Conservation (phyloP, 1,140 invertebrate genomes). For the Callitettix versicolor region DNA sequence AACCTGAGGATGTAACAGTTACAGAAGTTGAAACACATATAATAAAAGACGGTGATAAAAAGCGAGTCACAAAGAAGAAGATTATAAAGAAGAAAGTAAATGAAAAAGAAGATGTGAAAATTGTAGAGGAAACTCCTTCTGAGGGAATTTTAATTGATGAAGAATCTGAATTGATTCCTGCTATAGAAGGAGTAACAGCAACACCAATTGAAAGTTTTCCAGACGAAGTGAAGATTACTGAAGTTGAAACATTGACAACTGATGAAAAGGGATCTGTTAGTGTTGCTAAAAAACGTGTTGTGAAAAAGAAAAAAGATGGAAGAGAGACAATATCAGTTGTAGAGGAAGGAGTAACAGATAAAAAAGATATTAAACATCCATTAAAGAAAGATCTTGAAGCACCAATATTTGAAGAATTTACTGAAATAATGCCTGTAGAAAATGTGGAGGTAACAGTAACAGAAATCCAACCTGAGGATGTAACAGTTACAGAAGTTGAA, state of each 20-base stretch:
- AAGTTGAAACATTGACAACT: conserved; percentile 24
- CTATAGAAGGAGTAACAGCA: conserved; percentile 8
- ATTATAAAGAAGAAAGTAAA: conserved; percentile 20
- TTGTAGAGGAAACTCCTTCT: conserved; percentile 17
- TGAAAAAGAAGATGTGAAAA: conserved; percentile 27
- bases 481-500: conserved; percentile 23
- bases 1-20: conserved; percentile 15
- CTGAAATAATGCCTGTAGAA: conserved; percentile 25
- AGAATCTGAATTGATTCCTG: conserved; percentile 2
- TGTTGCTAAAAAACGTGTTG: conserved; percentile 28
- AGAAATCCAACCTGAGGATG: conserved; percentile 1
- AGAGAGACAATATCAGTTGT: conserved; percentile 24
- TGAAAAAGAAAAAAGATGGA: conserved; percentile 25
- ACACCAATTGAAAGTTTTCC: conserved; percentile 1
- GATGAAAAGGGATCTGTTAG: conserved; percentile 17
- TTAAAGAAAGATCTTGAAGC: conserved; percentile 12
- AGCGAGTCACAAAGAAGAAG: conserved; percentile 32
- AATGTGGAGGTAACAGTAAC: conserved; percentile 17
- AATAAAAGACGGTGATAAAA: conserved; percentile 21
- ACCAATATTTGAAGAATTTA: conserved; percentile 20
- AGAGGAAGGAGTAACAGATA: conserved; percentile 30
- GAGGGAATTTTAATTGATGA: conserved; percentile 16
- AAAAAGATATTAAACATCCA: conserved; percentile 31
- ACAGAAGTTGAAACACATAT: conserved; percentile 21
- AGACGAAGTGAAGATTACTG: conserved; percentile 14